Percentiles rank a stretch among this genome's conserved stretches.
Evolutionary conservation across 2,113 vertebrate species (phyloP).

Genomic region (Capra hircus): DNA sequence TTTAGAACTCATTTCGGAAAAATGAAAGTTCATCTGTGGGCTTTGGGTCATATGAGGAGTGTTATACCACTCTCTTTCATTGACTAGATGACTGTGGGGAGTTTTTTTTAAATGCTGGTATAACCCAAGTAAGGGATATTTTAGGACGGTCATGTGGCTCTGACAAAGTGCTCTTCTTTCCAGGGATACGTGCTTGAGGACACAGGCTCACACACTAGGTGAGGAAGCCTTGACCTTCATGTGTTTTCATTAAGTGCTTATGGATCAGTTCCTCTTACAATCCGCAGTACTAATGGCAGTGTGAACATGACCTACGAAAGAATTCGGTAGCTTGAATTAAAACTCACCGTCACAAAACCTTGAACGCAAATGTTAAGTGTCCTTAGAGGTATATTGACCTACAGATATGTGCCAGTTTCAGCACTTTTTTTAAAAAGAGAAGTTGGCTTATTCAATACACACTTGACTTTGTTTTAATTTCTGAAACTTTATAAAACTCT

Average conservation of each 20-base stretch:
- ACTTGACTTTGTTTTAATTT: background rate
- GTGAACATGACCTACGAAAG: background rate
- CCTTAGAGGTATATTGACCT: background rate
- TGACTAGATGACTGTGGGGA: background rate
- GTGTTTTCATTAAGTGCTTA: background rate
- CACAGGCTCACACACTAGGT: background rate
- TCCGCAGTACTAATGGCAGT: background rate
- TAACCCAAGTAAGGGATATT: background rate
- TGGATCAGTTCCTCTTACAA: background rate
- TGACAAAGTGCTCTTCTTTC: background rate
- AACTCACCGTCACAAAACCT: background rate
- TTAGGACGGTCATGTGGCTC: background rate
- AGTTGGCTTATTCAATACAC: background rate
- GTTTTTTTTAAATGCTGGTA: background rate
- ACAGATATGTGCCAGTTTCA: background rate
- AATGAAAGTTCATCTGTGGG: background rate
- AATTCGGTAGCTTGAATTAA: background rate
- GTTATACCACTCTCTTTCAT: background rate
- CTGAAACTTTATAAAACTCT: background rate
- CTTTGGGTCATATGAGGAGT: constrained; percentile 54
- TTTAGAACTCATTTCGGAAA: constrained; percentile 5
- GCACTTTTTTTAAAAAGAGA: background rate
- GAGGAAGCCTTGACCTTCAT: too few species aligned
- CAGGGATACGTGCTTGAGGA: background rate
- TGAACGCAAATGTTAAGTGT: background rate